Evolutionary conservation across 2,113 vertebrate species (phyloP), one percentile per base, ranked within the genome.

Genomic region (Psophia crepitans): DNA sequence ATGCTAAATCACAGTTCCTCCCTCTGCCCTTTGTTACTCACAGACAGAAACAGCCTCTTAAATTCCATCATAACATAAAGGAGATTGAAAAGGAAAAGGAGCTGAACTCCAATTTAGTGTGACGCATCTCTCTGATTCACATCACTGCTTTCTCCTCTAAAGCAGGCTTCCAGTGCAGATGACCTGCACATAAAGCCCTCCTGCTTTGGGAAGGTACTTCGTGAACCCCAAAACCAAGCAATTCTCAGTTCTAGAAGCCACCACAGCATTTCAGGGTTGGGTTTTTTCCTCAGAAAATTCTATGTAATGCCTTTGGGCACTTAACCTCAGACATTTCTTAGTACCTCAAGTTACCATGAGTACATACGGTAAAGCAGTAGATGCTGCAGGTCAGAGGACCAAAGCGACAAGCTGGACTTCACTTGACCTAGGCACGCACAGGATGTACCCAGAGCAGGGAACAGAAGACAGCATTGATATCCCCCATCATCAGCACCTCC

Each of bases 41-140:
- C 32, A 77, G 79, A 46, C 48, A 57, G 51, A 85, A 92, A 81
- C n/a, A 90, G 66, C 37, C 68, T 95, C 89, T 90, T 68, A 37
- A 90, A 81, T 44, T 68, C 44, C 41, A n/a, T 15, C 4, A 0
- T 43, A 82, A 76, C 19, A 5, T 12, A 46, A 86, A 58, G 41
- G 33, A 77, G 54, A 49, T 19, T 21, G 65, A 17, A 41, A 86
- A 68, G 48, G 68, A 63, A 61, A 87, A 95, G 37, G 22, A 94
- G 35, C 71, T 70, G 58, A 90, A 83, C 44, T 90, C 19, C 44
- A 32, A 30, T 41, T 76, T 35, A 32, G 21, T 1, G 26, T 94
- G 95, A 90, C 58, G 95, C 90, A 88, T 64, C 39, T 49, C 49
- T 90, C 89, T 89, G 71, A 86, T 80, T 70, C 91, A 74, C 14